These are phyloP conservation scores for Brachystomella parvula DNA, from an alignment of 1,140 invertebrate species.

Conservation along the genomic window DNA sequence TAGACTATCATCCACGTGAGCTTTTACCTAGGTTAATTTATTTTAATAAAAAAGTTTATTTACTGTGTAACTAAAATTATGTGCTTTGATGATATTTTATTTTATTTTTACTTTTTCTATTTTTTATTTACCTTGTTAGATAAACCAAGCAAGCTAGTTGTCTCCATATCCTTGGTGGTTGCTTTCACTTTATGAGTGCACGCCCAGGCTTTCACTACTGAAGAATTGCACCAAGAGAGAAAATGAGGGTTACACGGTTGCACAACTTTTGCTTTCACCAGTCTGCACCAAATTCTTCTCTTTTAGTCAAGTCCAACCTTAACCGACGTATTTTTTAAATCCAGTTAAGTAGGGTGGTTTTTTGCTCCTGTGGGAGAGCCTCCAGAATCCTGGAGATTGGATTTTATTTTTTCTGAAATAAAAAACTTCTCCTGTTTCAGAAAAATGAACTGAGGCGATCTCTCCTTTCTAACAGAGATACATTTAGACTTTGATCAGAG, in stretches of 20 bases:
- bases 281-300: too few species aligned
- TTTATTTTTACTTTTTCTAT: background rate
- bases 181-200: background rate
- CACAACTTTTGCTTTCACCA: too few species aligned
- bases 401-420: background rate
- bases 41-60: background rate
- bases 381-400: too few species aligned
- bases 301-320: too few species aligned
- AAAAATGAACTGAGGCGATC: background rate
- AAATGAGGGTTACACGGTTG: too few species aligned
- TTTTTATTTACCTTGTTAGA: background rate
- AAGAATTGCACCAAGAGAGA: too few species aligned
- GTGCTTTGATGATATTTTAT: background rate
- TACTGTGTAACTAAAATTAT: background rate
- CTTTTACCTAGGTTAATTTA: background rate
- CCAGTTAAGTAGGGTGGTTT: too few species aligned
- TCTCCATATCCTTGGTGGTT: background rate
- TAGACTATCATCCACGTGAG: background rate
- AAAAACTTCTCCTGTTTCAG: background rate
- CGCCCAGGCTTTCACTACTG: background rate
- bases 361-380: too few species aligned
- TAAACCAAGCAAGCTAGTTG: background rate
- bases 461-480: background rate
- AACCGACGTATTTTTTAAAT: too few species aligned
- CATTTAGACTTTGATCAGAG: background rate